Conservation (phyloP, 2,888 invertebrate genomes). For the Abscondita cerata region DNA sequence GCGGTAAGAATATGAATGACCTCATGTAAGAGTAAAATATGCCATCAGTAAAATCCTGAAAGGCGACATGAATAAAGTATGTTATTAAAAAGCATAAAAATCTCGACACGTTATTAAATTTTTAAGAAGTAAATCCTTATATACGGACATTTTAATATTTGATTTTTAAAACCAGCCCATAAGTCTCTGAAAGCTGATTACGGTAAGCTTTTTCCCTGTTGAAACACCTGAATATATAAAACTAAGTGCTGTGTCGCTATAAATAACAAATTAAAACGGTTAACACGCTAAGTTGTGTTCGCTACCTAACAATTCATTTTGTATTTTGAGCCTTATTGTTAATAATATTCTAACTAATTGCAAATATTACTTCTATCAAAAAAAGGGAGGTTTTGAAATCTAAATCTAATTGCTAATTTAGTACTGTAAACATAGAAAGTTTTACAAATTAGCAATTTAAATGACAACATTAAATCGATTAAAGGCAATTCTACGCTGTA, state of each 20-base stretch:
- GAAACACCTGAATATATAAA: slow-evolving; percentile 11
- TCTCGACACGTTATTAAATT: slow-evolving; percentile 51
- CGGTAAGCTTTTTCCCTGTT: slow-evolving; percentile 42
- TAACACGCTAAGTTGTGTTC: too few relatives aligned
- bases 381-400: too few relatives aligned
- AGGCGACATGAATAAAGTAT: slow-evolving; percentile 47
- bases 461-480: slow-evolving; percentile 29
- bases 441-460: slow-evolving; percentile 26
- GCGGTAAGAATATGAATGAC: slow-evolving; percentile 41
- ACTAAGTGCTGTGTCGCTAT: not conserved
- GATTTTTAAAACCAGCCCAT: slow-evolving; percentile 50
- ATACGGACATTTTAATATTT: slow-evolving; percentile 50
- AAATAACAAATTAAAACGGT: not conserved
- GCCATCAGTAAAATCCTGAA: slow-evolving; percentile 42
- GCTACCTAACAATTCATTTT: too few relatives aligned
- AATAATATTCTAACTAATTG: too few relatives aligned
- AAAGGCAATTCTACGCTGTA: slow-evolving; percentile 27
- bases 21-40: slow-evolving; percentile 42
- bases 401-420: too few relatives aligned
- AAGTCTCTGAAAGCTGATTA: slow-evolving; percentile 52
- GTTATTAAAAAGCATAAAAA: slow-evolving; percentile 48
- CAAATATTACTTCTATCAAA: too few relatives aligned
- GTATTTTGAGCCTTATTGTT: too few relatives aligned
- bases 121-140: slow-evolving; percentile 46
- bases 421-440: not conserved